Percentiles rank a stretch among this genome's conserved stretches.
Evolutionary conservation across 2,797 vertebrate species (phyloP).

Genomic region (Setipinna tenuifilis): DNA sequence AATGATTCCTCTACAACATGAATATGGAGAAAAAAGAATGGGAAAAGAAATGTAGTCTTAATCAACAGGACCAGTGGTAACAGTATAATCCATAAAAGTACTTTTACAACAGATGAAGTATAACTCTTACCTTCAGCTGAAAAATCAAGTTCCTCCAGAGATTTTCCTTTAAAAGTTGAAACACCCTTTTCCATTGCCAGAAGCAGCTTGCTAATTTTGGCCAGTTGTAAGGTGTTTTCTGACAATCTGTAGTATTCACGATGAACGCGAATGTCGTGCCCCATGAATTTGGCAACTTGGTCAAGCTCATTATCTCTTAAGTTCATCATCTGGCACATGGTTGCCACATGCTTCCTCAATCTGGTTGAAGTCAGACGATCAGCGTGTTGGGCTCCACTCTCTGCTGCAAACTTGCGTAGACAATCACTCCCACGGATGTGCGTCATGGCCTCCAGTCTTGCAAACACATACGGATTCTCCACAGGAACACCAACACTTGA

Average conservation of each 20-base stretch:
- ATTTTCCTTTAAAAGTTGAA: constrained; percentile 45
- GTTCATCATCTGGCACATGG: constrained; percentile 53
- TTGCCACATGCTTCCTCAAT: constrained; percentile 51
- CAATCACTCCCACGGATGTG: constrained; percentile 55
- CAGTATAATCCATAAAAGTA: too few relatives aligned
- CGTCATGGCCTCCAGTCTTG: constrained; percentile 38
- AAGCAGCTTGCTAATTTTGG: constrained; percentile 51
- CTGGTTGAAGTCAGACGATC: constrained; percentile 49
- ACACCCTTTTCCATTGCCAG: constrained; percentile 48
- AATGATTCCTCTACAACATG: too few relatives aligned
- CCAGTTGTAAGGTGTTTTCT: constrained; percentile 46
- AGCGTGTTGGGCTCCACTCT: constrained; percentile 54
- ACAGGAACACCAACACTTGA: too few relatives aligned
- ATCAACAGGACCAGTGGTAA: too few relatives aligned
- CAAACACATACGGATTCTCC: constrained; percentile 44
- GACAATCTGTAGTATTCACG: constrained; percentile 44
- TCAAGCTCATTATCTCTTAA: constrained; percentile 52
- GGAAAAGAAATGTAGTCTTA: too few relatives aligned
- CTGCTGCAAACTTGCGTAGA: constrained; percentile 40
- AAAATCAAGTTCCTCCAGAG: constrained; percentile 35
- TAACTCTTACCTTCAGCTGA: too few relatives aligned
- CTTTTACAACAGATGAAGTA: too few relatives aligned
- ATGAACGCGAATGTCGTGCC: constrained; percentile 48
- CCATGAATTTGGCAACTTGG: constrained; percentile 51
- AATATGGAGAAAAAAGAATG: too few relatives aligned